Percentiles rank a stretch among this genome's conserved stretches.
Evolutionary conservation across 2,888 invertebrate genomes (phyloP).

Genomic region (Melipona beecheii): DNA sequence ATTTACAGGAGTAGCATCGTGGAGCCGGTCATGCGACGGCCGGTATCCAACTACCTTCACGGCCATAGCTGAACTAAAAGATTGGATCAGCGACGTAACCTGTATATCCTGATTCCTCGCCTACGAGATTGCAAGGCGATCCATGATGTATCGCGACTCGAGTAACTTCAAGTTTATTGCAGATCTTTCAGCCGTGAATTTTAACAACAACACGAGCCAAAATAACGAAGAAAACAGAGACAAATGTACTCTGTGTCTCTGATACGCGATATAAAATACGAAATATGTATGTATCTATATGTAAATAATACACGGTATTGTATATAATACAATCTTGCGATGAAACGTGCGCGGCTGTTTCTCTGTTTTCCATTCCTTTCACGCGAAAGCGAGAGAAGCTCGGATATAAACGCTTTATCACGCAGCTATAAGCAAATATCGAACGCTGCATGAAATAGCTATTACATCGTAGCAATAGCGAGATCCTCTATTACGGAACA

Average conservation of each 20-base stretch:
- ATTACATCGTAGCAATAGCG: not conserved
- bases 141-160: not conserved
- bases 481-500: not conserved
- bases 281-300: not conserved
- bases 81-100: constrained; percentile 72
- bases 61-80: constrained; percentile 66
- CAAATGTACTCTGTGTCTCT: not conserved
- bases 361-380: not conserved
- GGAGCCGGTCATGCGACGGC: constrained; percentile 72
- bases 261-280: not conserved
- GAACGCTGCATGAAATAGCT: not conserved
- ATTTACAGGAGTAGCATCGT: constrained; percentile 71
- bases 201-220: not conserved
- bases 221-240: not conserved
- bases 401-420: not conserved
- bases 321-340: not conserved
- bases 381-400: not conserved
- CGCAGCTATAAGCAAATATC: not conserved
- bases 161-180: not conserved
- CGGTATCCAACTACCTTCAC: constrained; percentile 72
- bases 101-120: constrained; percentile 35
- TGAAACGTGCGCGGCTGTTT: not conserved
- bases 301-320: not conserved
- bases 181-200: not conserved
- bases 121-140: not conserved